A percentile compares a stretch with the other conserved stretches of the same genome.
phyloP scores from a whole-genome alignment of 2,888 invertebrate species.

The Mythimna albipuncta region DNA sequence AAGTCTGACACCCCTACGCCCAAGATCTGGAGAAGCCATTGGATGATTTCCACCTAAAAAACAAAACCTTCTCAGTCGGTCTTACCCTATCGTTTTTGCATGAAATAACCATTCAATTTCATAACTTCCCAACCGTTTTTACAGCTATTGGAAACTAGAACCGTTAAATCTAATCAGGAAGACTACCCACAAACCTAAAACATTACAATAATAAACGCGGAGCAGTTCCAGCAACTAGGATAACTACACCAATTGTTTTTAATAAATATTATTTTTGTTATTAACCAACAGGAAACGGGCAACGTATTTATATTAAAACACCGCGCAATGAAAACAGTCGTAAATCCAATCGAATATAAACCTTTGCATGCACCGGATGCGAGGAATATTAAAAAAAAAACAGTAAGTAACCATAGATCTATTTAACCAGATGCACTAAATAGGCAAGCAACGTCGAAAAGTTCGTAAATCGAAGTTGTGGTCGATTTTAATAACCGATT shows the following conservation, averaged over 20 bases:
- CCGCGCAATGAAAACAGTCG: conserved; percentile 89
- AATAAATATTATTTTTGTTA: conserved; percentile 85
- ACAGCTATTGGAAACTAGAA: conserved; percentile 1
- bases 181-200: conserved; percentile 41
- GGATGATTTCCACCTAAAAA: no score
- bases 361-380: conserved; percentile 84
- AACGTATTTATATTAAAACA: conserved; percentile 88
- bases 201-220: conserved; percentile 57
- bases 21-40: no score
- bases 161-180: conserved; percentile 35
- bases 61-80: no score
- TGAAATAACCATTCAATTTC: neutral
- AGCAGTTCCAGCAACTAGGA: conserved; percentile 65
- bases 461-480: conserved; percentile 76
- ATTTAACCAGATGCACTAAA: conserved; percentile 84
- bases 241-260: conserved; percentile 84
- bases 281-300: conserved; percentile 87
- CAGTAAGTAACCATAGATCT: conserved; percentile 69
- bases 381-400: conserved; percentile 85
- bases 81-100: no score
- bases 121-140: neutral
- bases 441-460: conserved; percentile 78
- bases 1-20: no score
- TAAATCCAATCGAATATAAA: conserved; percentile 89
- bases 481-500: conserved; percentile 81